Evolutionary conservation across 2,888 invertebrate species (phyloP).

Genomic region (Drosophila anomelani): DNA sequence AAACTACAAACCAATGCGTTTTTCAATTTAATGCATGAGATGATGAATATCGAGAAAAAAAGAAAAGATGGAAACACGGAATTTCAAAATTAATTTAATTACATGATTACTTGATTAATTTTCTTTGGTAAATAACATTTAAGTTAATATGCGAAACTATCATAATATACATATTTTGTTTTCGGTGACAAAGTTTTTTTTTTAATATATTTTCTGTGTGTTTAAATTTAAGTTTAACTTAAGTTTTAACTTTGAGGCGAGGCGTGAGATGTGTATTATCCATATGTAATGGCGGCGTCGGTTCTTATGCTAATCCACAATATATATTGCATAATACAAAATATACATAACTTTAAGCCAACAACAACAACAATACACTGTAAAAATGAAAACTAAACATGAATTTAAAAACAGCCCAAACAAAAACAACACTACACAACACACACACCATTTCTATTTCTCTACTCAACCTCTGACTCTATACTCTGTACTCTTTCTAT

Average conservation of each 20-base stretch:
- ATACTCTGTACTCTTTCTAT: slow-evolving; percentile 6
- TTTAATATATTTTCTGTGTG: slow-evolving; percentile 28
- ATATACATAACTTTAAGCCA: slow-evolving; percentile 20
- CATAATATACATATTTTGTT: slow-evolving; percentile 20
- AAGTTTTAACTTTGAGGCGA: slow-evolving; percentile 41
- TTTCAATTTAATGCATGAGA: slow-evolving; percentile 61
- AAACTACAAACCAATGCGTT: slow-evolving; percentile 67
- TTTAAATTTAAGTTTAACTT: slow-evolving; percentile 46
- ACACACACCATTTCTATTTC: slow-evolving; percentile 23
- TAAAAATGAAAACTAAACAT: slow-evolving; percentile 29
- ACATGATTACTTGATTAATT: slow-evolving; percentile 18
- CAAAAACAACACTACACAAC: slow-evolving; percentile 24
- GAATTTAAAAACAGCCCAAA: slow-evolving; percentile 10
- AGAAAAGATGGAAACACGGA: slow-evolving; percentile 6
- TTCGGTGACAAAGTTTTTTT: slow-evolving; percentile 27
- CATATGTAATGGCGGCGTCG: slow-evolving; percentile 48
- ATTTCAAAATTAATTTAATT: slow-evolving; percentile 35
- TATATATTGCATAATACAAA: slow-evolving; percentile 32
- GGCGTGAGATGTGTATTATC: slow-evolving; percentile 44
- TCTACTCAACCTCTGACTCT: slow-evolving; percentile 22
- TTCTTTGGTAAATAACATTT: slow-evolving; percentile 73
- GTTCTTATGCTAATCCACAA: slow-evolving; percentile 40
- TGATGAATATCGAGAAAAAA: background rate
- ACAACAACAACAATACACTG: slow-evolving; percentile 35
- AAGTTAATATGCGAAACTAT: slow-evolving; percentile 39